Evolutionary conservation across 2,113 vertebrate genomes (phyloP), one percentile per base, ranked within the genome.

Genomic region (Myotis yumanensis): DNA sequence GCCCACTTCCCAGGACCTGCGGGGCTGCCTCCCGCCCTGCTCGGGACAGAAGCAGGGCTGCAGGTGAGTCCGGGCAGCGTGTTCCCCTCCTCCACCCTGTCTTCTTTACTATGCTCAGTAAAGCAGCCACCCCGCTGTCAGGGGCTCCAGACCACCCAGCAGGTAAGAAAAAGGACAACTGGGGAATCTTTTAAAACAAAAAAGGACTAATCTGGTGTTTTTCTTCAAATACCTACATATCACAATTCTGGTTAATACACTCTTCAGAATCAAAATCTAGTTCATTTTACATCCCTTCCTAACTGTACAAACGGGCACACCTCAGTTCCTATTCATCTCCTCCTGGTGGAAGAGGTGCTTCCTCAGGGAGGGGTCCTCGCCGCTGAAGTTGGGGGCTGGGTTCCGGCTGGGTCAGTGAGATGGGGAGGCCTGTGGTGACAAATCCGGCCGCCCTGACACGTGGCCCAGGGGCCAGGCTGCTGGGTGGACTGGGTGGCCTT

Each of bases 201-300:
- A 75, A 69, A 76, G 54, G 16, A 95, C 85, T 97, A 96, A 90
- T 35, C 90, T 77, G 92, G 80, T 76, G 30, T 75, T 77, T 40
- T 80, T 43, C 91, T 94, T 96, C 85, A 92, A 86, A 43, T 91
- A 94, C 86, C 96, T 77, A 96, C 2, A 11, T 76, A 94, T 91
- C 96, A 97, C 43, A n/a, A 85, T 89, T 97, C 95, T 92, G 96
- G 94, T 98, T 98, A 97, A 96, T 20, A 76, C 77, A 96, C 88
- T 96, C 90, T 96, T 89, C 86, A 79, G 95, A 91, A 62, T 52
- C 95, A 85, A 96, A 89, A 37, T 69, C 96, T 43, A 66, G 94
- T 35, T 91, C 68, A 11, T 77, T 95, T 95, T 97, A 93, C 2
- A 23, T 59, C 80, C 94, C 59, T 96, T 89, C 86, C 96, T 97